Evolutionary conservation across 2,888 invertebrate species (phyloP), one percentile per base, ranked within the genome.

Genomic region (Cloeon dipterum): DNA sequence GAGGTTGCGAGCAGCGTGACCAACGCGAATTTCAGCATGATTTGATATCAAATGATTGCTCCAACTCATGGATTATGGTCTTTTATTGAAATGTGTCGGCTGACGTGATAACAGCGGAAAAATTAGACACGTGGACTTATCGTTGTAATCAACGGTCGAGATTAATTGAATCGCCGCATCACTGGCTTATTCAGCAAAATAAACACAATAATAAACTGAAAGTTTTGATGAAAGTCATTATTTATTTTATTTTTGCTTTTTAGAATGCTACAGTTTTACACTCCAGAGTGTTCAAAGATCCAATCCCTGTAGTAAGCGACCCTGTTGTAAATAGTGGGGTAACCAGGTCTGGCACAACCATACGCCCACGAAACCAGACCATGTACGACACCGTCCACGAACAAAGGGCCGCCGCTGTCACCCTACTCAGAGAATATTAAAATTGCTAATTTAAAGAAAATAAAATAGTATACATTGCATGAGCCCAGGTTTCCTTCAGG

Each of bases 331-430:
- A 41, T 41, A 2, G 39, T 40, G 13, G 41, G 41, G 34, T 26
- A 41, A 2, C 39, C 41, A 13, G 20, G 20, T n/a, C 14, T 20
- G 18, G 39, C 39, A 26, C 41, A 41, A 4, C 41, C 41, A n/a
- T 29, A 20, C 11, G 41, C 37, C 41, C 41, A 41, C 5, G 41
- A 41, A 11, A 41, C 41, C 7, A 41, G 37, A 11, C 41, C 41
- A 21, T 39, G 36, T 19, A 40, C 39, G 18, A 14, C 5, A 11
- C 35, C 35, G 14, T 39, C 21, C 11, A 39, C 38, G 34, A 40
- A 41, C 17, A 41, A 35, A 1, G 41, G 41, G 3, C 41, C 41
- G n/a, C 41, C 41, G 16, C 39, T 39, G 35, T 41, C 41, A 4
- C 41, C 39, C 39, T 39, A 8, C 23, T 23, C 8, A n/a, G n/a